Evolutionary conservation across 2,797 vertebrate species (phyloP), one percentile per base, ranked within the genome.

Genomic region (Cirrhinus molitorella): DNA sequence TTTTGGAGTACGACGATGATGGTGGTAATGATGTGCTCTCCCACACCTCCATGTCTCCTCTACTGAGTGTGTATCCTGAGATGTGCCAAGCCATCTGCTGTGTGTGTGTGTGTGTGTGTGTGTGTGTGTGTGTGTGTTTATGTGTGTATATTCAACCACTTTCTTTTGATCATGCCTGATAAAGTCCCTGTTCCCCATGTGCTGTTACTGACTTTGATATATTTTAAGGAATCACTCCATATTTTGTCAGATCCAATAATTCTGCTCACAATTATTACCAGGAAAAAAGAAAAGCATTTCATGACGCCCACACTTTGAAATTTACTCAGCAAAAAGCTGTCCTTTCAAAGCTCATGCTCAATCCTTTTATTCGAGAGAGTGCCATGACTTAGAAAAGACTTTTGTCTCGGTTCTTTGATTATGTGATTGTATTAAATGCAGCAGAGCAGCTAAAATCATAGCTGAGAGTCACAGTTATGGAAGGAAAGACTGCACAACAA

Each of bases 241-340:
- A 83, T 76, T 85, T 83, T 87, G 55, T 79, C 70, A 82, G 67
- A 85, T 74, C 80, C 67, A 73, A 81, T 87, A 51, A 28, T 43
- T 82, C 40, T 13, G 49, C 61, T 78, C 73, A 71, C 57, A 73
- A 55, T 73, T 70, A 72, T 71, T 65, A 63, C 34, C 66, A 1
- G 31, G 47, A 63, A 57, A 70, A 37, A 68, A 63, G 28, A 78
- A 45, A 65, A 78, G 13, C 74, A 55, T 71, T 85, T 78, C 23
- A 61, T 51, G 23, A 83, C 37, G 71, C 47, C 78, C 78, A 79
- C 72, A 71, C 80, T 83, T 75, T 51, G 43, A 79, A 81, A 80
- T 87, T 83, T 77, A 83, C 65, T 86, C 79, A 49, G 66, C 49
- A 59, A 28, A 75, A 83, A 65, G 61, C 31, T 43, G 68, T 43